Conservation (phyloP, 2,888 invertebrate species). For the Thymelicus sylvestris region DNA sequence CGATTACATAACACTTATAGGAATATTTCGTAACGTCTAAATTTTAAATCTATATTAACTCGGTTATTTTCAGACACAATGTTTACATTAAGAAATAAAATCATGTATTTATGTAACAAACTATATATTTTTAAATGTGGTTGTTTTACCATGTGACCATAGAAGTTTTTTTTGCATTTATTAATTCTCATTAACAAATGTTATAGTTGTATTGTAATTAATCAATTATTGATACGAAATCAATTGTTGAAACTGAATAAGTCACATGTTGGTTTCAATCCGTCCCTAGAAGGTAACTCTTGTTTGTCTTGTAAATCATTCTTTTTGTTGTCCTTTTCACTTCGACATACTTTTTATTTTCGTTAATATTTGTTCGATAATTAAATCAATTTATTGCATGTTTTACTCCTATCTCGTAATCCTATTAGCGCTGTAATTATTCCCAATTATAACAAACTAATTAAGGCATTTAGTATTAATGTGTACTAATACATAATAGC, state of each 20-base stretch:
- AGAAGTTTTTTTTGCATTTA: constrained; percentile 38
- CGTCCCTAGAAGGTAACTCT: constrained; percentile 68
- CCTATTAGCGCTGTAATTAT: constrained; percentile 31
- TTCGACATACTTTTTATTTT: constrained; percentile 11
- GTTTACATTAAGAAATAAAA: constrained; percentile 47
- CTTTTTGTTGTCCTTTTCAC: background rate
- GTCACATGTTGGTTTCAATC: constrained; percentile 65
- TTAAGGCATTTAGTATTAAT: constrained; percentile 30
- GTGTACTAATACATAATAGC: constrained; percentile 24
- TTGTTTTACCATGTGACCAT: constrained; percentile 39
- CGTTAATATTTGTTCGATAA: constrained; percentile 15
- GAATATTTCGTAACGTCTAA: constrained; percentile 29
- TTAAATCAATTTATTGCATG: constrained; percentile 14
- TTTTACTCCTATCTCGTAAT: constrained; percentile 20
- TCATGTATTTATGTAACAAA: background rate
- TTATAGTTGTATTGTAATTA: constrained; percentile 44
- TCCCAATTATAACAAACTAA: constrained; percentile 31
- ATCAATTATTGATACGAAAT: constrained; percentile 49
- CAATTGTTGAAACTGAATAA: constrained; percentile 48
- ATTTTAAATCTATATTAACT: constrained; percentile 46
- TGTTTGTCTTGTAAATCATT: constrained; percentile 14
- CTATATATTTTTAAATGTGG: constrained; percentile 28
- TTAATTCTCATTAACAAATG: constrained; percentile 33
- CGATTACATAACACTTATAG: constrained; percentile 4
- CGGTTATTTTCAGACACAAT: constrained; percentile 63